Percentiles rank a stretch among this genome's conserved stretches.
phyloP scores from a whole-genome alignment of 1,140 invertebrate species.

The Stegodyphus dumicola region DNA sequence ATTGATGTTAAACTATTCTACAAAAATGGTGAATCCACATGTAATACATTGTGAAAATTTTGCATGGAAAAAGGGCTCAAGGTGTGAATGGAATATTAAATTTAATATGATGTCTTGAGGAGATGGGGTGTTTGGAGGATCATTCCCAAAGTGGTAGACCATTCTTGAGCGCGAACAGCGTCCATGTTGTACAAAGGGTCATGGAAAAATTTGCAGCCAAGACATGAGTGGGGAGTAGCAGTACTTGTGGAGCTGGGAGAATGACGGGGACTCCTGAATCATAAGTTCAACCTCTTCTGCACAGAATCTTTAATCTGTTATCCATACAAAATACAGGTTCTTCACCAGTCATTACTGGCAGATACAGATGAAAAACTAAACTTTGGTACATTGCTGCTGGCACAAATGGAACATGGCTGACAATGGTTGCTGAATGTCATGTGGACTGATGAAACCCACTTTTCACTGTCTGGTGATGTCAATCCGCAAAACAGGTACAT shows the following conservation, averaged over 20 bases:
- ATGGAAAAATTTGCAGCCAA: not conserved
- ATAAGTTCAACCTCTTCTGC: not conserved
- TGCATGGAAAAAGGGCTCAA: no score
- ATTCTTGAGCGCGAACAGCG: no score
- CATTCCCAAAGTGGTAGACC: not conserved
- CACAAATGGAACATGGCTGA: not conserved
- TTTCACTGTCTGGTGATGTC: no score
- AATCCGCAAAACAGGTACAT: no score
- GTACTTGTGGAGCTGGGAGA: constrained; percentile 2
- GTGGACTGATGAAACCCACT: no score
- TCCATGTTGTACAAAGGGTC: no score
- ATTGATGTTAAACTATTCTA: no score
- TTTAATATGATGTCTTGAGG: no score
- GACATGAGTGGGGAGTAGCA: not conserved
- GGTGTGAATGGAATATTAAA: no score
- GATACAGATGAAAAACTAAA: not conserved
- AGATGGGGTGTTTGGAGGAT: not conserved
- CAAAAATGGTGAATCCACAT: no score
- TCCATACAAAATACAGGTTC: not conserved
- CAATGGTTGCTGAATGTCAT: no score
- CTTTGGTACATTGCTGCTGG: not conserved
- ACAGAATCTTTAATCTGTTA: constrained; percentile 9
- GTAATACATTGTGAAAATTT: no score
- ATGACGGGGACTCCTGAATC: not conserved
- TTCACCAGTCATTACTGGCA: not conserved